phyloP scores from a whole-genome alignment of 64 coral and sea anemone species.

The Pocillopora verrucosa region DNA sequence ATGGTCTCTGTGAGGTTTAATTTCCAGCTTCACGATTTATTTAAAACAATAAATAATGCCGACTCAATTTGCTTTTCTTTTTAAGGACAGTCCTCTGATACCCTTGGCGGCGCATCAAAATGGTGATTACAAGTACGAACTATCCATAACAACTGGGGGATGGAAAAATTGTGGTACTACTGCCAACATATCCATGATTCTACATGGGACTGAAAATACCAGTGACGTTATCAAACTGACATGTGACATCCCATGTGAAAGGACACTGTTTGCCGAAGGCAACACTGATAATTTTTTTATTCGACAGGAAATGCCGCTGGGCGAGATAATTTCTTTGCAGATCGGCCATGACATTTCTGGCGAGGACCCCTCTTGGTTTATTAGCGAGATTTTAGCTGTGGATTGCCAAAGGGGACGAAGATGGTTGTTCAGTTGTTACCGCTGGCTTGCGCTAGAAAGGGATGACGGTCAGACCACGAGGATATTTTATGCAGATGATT shows the following conservation, averaged over 20 bases:
- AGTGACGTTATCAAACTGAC: slow-evolving; percentile 6
- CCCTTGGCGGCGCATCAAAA: not conserved
- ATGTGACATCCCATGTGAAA: not conserved
- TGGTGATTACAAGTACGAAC: not conserved
- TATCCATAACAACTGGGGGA: slow-evolving; percentile 1
- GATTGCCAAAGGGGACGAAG: not conserved
- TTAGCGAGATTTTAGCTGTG: not conserved
- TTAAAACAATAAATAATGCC: not conserved
- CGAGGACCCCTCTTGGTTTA: slow-evolving; percentile 22
- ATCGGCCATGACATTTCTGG: slow-evolving; percentile 56
- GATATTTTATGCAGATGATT: not conserved
- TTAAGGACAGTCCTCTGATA: not conserved
- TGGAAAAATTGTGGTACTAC: slow-evolving; percentile 25
- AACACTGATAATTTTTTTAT: slow-evolving; percentile 53
- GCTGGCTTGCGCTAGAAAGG: slow-evolving; percentile 38
- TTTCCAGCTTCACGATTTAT: not conserved
- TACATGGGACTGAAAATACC: not conserved
- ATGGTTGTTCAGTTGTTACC: slow-evolving; percentile 1
- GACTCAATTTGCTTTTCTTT: not conserved
- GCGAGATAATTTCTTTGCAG: slow-evolving; percentile 1
- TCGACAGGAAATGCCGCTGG: slow-evolving; percentile 22
- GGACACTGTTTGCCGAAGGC: slow-evolving; percentile 26
- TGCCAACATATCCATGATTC: slow-evolving; percentile 22
- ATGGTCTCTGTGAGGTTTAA: not conserved
- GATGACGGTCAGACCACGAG: slow-evolving; percentile 38